Evolutionary conservation across 1,140 invertebrate species (phyloP), one percentile per base, ranked within the genome.

Genomic region (Zaprionus lachaisei): DNA sequence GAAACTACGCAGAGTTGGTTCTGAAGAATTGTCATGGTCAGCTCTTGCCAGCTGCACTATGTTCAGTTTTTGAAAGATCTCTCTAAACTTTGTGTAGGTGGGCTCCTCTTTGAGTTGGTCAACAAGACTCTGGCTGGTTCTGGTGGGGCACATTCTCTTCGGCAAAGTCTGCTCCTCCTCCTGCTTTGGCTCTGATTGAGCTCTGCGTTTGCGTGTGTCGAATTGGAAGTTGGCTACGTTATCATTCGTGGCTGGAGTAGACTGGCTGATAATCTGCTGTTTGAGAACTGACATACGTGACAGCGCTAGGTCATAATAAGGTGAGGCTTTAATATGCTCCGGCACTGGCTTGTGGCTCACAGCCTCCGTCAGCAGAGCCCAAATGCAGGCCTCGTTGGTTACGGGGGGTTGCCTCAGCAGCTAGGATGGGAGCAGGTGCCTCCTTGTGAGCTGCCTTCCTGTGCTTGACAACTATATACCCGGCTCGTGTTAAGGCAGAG

Each of bases 381-480:
- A 92, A 47, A 90, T 78, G 28, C 92, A 92, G 56, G 83, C 80
- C 34, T 64, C 72, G 5, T 15, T 81, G 2, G 75, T 77, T 0
- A 80, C 63, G 2, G 6, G 6, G 7, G 4, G 1, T 51, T 47
- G 5, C 41, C n/a, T 17, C 6, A 9, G 41, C 5, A 5, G 26
- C n/a, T 2, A 14, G 14, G 5, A 20, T 14, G 2, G 12, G 7
- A 4, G 22, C 4, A 7, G 4, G 17, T 55, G 41, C 1, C 9
- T 4, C 34, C 38, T 7, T 58, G 31, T 51, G 56, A 4, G 26
- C 28, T 5, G 3, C 11, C 34, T 34, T 6, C 49, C 72, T 73
- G 70, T 92, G 86, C 4, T 58, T 69, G 0, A 90, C 76, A 6
- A 92, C 82, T 58, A 92, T 92, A 37, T 92, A 92, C 5, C 92